phyloP scores from a whole-genome alignment of 2,113 vertebrate genomes.

The Pampusana beccarii region DNA sequence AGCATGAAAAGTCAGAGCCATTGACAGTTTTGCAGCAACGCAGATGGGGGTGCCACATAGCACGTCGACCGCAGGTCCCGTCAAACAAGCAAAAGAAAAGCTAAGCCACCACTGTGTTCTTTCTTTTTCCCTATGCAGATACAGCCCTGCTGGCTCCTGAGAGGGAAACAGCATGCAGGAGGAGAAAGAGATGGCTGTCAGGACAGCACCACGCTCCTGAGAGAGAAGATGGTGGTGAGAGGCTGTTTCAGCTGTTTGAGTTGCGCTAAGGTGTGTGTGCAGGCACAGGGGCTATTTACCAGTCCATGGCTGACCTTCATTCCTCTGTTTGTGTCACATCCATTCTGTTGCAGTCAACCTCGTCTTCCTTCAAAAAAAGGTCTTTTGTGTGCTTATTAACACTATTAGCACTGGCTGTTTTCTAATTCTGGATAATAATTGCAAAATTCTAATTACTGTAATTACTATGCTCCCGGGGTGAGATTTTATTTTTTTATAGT shows the following conservation, averaged over 20 bases:
- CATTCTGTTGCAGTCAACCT: background rate
- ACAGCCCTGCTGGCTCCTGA: background rate
- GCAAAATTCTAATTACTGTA: constrained; percentile 55
- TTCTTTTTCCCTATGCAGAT: background rate
- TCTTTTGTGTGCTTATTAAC: constrained; percentile 51
- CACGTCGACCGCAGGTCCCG: background rate
- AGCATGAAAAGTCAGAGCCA: background rate
- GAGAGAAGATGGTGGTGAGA: background rate
- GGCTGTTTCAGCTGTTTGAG: background rate
- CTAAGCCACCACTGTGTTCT: background rate
- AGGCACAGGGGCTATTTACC: background rate
- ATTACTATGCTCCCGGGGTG: constrained; percentile 30
- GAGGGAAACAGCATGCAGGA: background rate
- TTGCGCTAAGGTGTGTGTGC: rapidly evolving
- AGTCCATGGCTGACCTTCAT: background rate
- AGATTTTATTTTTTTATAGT: constrained; percentile 45
- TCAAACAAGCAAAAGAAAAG: background rate
- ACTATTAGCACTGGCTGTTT: constrained; percentile 46
- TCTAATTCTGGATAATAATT: constrained; percentile 46
- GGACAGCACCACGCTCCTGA: background rate
- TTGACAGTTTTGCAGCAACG: background rate
- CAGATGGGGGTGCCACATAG: background rate
- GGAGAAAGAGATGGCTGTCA: background rate
- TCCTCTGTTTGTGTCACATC: background rate
- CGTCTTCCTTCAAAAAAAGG: background rate